Base-by-base conservation (phyloP, 2,113 vertebrate species). In the Rousettus leschenaultii region DNA sequence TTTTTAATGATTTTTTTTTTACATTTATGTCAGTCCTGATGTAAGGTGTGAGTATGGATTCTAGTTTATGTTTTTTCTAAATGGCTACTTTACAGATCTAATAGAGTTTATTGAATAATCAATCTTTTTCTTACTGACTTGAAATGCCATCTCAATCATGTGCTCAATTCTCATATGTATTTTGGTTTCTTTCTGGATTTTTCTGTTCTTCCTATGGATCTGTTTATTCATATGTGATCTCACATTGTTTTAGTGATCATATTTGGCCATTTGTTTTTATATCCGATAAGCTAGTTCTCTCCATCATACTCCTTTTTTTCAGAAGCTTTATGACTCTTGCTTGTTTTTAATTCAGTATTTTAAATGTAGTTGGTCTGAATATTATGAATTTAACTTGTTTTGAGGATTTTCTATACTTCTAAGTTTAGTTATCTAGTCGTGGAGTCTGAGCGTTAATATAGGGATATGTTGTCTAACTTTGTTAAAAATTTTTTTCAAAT, bases 351-450 rank as follows among this genome's bases (percentile, higher is more conserved):
- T 45, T 95, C 51, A 73, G 0, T 86, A 75, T 93, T 87, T 95
- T 91, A 43, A 45, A 88, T 91, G 48, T 79, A 33, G 66, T 92
- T 95, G 45, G 5, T 78, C 21, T 85, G 24, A 57, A 15, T 93
- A 65, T 91, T 93, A 91, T 53, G 33, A 87, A 70, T 89, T 78
- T 95, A 96, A 70, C 53, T 63, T 91, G 45, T 88, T 95, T 90
- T 86, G 38, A 80, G 77, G 71, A 93, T 91, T 68, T 68, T 94
- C 63, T 95, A 8, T 26, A 63, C 48, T 86, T 95, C 14, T 43
- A 9, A 87, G 51, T 87, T 96, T 91, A 96, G 70, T 28, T 6
- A 33, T 75, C 13, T 26, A 68, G 21, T 84, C 45, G 70, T 71
- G 19, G 43, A 63, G 22, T 91, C 45, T 74, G 35, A 75, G 13